These are phyloP conservation scores for Erebia ligea DNA, from an alignment of 2,888 invertebrate genomes.

Conservation along the genomic window DNA sequence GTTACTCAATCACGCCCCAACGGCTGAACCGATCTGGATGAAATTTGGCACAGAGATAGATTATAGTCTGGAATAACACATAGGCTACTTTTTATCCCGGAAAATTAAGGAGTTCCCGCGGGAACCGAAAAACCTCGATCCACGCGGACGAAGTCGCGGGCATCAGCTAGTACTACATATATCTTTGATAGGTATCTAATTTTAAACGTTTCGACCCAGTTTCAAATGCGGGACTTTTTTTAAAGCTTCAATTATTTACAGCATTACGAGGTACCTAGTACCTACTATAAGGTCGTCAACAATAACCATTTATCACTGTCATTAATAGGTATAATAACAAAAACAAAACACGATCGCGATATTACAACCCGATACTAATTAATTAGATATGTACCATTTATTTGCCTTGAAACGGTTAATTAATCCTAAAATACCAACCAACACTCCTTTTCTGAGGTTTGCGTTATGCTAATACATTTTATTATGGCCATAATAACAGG, in stretches of 20 bases:
- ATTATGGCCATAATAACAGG: too few species aligned
- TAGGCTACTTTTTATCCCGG: too few species aligned
- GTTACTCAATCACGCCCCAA: too few species aligned
- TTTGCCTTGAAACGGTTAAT: conserved; percentile 32
- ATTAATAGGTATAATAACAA: conserved; percentile 18
- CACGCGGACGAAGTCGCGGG: too few species aligned
- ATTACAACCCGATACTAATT: conserved; percentile 17
- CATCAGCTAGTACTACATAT: too few species aligned
- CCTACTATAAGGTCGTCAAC: background rate
- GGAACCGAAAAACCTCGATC: too few species aligned
- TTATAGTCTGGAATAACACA: too few species aligned
- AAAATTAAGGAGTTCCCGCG: too few species aligned
- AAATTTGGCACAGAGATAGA: too few species aligned
- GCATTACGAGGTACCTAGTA: background rate
- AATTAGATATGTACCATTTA: conserved; percentile 24
- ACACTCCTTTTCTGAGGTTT: conserved; percentile 29
- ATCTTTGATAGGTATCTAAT: too few species aligned
- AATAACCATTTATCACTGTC: conserved; percentile 16
- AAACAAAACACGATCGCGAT: conserved; percentile 17
- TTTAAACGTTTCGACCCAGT: background rate
- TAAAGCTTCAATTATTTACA: background rate
- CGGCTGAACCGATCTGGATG: too few species aligned
- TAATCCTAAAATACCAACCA: conserved; percentile 24
- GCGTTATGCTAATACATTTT: conserved; percentile 17
- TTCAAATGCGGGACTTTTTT: background rate